A percentile compares a stretch with the other conserved stretches of the same genome.
These are phyloP conservation scores for Phaonia tiefii DNA, from an alignment of 2,888 invertebrate species.

Conservation along the genomic window DNA sequence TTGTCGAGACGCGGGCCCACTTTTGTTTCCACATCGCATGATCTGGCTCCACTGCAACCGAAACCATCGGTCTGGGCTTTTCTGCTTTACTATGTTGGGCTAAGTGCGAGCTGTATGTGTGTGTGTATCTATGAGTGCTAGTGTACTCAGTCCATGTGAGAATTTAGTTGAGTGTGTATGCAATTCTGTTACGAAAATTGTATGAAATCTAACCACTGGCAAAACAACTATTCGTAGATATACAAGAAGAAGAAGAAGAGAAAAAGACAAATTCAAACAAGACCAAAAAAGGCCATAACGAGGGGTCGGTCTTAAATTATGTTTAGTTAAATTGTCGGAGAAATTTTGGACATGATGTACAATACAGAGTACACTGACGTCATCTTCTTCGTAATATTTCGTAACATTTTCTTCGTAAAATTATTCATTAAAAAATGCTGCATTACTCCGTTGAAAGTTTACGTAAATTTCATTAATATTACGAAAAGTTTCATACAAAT, in stretches of 20 bases:
- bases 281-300: conserved; percentile 48
- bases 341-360: too few relatives aligned
- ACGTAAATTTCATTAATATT: too few relatives aligned
- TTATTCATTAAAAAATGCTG: too few relatives aligned
- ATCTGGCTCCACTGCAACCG: conserved; percentile 60
- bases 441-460: too few relatives aligned
- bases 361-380: too few relatives aligned
- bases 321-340: too few relatives aligned
- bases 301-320: not conserved
- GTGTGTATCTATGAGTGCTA: conserved; percentile 8
- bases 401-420: too few relatives aligned
- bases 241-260: conserved; percentile 43
- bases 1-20: conserved; percentile 54
- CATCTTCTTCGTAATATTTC: too few relatives aligned
- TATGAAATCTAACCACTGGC: conserved; percentile 64
- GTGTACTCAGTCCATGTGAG: not conserved
- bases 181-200: conserved; percentile 35
- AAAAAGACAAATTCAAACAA: conserved; percentile 53
- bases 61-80: conserved; percentile 49
- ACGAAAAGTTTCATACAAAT: too few relatives aligned
- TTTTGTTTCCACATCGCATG: not conserved
- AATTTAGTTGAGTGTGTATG: conserved; percentile 28
- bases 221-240: conserved; percentile 53
- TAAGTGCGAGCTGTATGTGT: conserved; percentile 19
- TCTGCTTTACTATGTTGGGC: conserved; percentile 12